Evolutionary conservation across 2,113 vertebrate genomes (phyloP).

Genomic region (Bufo bufo): DNA sequence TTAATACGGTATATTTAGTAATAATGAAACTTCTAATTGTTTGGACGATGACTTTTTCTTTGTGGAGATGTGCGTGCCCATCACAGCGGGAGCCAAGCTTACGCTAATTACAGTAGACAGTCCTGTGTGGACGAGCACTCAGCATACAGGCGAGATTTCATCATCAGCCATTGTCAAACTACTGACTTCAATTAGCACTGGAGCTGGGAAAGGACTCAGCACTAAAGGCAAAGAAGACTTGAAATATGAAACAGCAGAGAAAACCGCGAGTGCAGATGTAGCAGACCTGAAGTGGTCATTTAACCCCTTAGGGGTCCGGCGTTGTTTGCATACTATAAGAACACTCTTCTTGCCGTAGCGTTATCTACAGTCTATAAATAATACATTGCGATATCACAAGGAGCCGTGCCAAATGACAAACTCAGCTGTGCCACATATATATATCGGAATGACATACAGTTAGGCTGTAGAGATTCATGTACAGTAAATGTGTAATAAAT

Average conservation of each 20-base stretch:
- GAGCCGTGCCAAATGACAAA: not conserved
- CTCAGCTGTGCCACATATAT: not conserved
- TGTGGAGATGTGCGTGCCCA: too few relatives aligned
- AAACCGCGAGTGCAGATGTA: not conserved
- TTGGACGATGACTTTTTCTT: not conserved
- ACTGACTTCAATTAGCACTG: slow-evolving; percentile 2
- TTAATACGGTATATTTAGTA: not conserved
- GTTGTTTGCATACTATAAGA: not conserved
- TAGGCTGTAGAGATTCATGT: not conserved
- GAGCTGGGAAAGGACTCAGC: not conserved
- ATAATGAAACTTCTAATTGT: not conserved
- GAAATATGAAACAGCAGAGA: slow-evolving; percentile 9
- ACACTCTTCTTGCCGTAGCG: not conserved
- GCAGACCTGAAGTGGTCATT: not conserved
- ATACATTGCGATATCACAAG: not conserved
- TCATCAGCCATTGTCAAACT: slow-evolving; percentile 17
- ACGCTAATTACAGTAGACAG: slow-evolving; percentile 21
- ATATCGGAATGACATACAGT: not conserved
- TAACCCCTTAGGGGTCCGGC: not conserved
- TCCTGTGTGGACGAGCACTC: not conserved
- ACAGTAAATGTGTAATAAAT: not conserved
- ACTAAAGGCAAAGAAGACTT: not conserved
- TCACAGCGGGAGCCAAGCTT: not conserved
- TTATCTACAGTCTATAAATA: not conserved
- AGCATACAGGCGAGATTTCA: not conserved